Percentiles rank a stretch among this genome's conserved stretches.
These are phyloP conservation scores for Aurelia aurita complex sp. Pacific DNA, from an alignment of 30 jellyfish, hydroid and myxozoan species.

Conservation along the genomic window DNA sequence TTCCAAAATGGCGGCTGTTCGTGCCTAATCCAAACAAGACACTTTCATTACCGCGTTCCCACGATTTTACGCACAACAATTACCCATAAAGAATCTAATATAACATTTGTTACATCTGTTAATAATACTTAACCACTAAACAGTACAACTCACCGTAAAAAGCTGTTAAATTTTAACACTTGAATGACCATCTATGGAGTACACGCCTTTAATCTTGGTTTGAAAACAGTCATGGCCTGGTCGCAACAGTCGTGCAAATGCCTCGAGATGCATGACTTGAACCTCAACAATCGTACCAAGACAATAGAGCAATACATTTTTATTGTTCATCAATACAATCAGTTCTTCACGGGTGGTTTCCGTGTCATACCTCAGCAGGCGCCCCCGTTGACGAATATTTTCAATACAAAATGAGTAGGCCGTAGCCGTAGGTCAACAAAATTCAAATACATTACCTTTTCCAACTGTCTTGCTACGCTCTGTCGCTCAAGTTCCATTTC, in stretches of 20 bases:
- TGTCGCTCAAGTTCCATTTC: constrained; percentile 89
- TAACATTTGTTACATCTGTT: not conserved
- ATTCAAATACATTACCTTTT: constrained; percentile 55
- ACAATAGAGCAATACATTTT: no score
- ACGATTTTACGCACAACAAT: not conserved
- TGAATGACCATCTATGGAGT: constrained; percentile 8
- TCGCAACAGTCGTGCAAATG: not conserved
- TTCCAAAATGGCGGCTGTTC: constrained; percentile 42
- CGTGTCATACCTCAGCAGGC: no score
- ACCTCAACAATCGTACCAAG: no score
- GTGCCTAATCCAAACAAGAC: not conserved
- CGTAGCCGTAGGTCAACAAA: not conserved
- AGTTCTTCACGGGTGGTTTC: no score
- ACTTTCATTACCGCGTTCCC: not conserved
- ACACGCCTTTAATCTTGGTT: constrained; percentile 47
- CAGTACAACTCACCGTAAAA: constrained; percentile 4
- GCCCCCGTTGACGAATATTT: not conserved
- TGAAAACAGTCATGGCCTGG: no score
- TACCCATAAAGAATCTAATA: not conserved
- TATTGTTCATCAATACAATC: no score
- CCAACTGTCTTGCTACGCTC: constrained; percentile 85
- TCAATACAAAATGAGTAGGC: not conserved
- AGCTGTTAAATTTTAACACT: constrained; percentile 13
- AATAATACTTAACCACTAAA: not conserved
- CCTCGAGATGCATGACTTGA: not conserved